Evolutionary conservation across 1,140 invertebrate genomes (phyloP).

Genomic region (Kradibia gibbosae): DNA sequence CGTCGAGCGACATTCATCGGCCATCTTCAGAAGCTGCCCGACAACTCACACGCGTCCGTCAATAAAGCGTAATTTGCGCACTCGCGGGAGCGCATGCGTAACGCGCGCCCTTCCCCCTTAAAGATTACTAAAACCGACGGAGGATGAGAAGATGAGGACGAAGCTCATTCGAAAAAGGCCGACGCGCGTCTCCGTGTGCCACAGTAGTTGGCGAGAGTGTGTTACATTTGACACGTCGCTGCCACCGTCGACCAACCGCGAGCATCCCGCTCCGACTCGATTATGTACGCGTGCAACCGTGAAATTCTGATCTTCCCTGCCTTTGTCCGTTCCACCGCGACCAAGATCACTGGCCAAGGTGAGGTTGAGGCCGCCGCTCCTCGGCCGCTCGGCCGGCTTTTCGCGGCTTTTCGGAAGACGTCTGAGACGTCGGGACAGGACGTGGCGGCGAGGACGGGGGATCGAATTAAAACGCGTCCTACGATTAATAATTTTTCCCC

Average conservation of each 20-base stretch:
- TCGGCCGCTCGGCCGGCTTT: not conserved
- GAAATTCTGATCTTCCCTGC: conserved; percentile 41
- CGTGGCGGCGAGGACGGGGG: too few species aligned
- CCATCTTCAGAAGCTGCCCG: not conserved
- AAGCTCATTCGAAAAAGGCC: conserved; percentile 22
- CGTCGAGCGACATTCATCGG: not conserved
- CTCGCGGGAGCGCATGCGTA: not conserved
- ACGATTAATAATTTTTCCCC: too few species aligned
- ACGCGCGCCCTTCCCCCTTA: not conserved
- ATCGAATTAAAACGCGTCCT: not conserved
- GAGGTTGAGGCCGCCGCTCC: not conserved
- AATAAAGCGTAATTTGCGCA: conserved; percentile 9
- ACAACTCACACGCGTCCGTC: not conserved
- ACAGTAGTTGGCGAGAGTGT: conserved; percentile 70
- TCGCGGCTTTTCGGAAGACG: too few species aligned
- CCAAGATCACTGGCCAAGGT: not conserved
- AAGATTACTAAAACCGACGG: not conserved
- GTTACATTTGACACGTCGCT: conserved; percentile 71
- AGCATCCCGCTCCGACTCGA: conserved; percentile 33
- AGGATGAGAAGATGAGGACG: not conserved
- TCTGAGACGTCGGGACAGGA: too few species aligned
- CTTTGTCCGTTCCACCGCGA: not conserved
- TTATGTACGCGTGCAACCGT: conserved; percentile 21
- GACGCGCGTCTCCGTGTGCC: conserved; percentile 65
- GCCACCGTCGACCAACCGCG: conserved; percentile 51